Percentiles rank a stretch among this genome's conserved stretches.
Evolutionary conservation across 2,888 invertebrate species (phyloP).

Genomic region (Acleris literana): DNA sequence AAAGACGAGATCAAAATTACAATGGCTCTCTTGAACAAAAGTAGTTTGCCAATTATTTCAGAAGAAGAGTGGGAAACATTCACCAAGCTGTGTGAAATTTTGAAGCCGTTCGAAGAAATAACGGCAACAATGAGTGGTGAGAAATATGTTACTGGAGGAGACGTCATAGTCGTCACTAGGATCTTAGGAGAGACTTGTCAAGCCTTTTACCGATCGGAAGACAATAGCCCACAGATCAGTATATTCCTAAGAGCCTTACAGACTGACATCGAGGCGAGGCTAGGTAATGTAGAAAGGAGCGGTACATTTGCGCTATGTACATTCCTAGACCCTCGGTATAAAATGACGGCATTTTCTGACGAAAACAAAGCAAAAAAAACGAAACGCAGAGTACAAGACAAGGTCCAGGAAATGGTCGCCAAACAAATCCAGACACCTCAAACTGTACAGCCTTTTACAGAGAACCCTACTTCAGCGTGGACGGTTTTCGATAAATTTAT

Average conservation of each 20-base stretch:
- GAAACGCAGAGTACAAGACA: neutral
- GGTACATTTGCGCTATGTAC: neutral
- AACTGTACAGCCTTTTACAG: neutral
- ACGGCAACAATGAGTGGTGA: neutral
- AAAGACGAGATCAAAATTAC: neutral
- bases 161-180: neutral
- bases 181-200: neutral
- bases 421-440: neutral
- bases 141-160: neutral
- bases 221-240: too few relatives aligned
- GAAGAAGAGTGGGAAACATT: neutral
- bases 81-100: neutral
- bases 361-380: neutral
- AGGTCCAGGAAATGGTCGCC: neutral
- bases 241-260: neutral
- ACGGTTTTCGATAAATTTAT: neutral
- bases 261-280: neutral
- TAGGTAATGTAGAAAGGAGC: neutral
- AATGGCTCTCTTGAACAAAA: neutral
- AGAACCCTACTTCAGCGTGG: neutral
- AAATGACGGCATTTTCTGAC: neutral
- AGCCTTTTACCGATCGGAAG: too few relatives aligned
- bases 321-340: neutral
- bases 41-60: neutral
- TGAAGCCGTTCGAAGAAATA: neutral